A percentile compares a stretch with the other conserved stretches of the same genome.
Conservation (phyloP, 2,888 invertebrate species). For the Cerastis leucographa region DNA sequence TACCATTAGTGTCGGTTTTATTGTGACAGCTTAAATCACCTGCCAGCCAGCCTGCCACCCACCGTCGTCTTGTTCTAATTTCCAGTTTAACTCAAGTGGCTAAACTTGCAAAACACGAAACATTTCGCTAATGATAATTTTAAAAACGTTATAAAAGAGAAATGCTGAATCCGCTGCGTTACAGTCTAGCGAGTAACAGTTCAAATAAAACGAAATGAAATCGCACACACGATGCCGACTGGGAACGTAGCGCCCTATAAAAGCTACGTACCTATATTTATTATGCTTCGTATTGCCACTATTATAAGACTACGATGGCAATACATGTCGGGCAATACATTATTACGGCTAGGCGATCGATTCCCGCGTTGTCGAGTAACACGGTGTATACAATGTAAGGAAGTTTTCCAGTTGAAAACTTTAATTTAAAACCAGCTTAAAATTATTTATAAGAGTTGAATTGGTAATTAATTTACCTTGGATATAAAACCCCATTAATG, state of each 20-base stretch:
- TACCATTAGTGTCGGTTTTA: conserved; percentile 75
- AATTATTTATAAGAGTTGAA: neutral
- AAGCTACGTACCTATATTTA: conserved; percentile 69
- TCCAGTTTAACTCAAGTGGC: conserved; percentile 63
- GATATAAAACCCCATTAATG: conserved; percentile 17
- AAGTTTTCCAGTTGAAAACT: neutral
- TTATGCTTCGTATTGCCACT: conserved; percentile 71
- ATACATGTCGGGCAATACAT: conserved; percentile 74
- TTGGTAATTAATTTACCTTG: conserved; percentile 10
- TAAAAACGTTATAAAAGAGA: conserved; percentile 61
- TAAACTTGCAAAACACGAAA: conserved; percentile 53
- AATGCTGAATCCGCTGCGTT: conserved; percentile 66
- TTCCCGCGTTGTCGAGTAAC: conserved; percentile 32
- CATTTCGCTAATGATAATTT: conserved; percentile 69
- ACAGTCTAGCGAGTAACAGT: conserved; percentile 74
- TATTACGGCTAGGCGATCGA: conserved; percentile 72
- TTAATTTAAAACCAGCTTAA: neutral
- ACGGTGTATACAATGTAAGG: conserved; percentile 4
- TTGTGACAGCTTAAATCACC: conserved; percentile 74
- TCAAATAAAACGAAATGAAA: conserved; percentile 82
- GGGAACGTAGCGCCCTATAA: conserved; percentile 69
- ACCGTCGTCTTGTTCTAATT: conserved; percentile 69
- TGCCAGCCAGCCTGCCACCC: conserved; percentile 66
- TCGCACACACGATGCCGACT: conserved; percentile 73
- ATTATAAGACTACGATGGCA: conserved; percentile 76